Evolutionary conservation across 2,113 vertebrate genomes (phyloP).

Genomic region (Psephotus haematonotus): DNA sequence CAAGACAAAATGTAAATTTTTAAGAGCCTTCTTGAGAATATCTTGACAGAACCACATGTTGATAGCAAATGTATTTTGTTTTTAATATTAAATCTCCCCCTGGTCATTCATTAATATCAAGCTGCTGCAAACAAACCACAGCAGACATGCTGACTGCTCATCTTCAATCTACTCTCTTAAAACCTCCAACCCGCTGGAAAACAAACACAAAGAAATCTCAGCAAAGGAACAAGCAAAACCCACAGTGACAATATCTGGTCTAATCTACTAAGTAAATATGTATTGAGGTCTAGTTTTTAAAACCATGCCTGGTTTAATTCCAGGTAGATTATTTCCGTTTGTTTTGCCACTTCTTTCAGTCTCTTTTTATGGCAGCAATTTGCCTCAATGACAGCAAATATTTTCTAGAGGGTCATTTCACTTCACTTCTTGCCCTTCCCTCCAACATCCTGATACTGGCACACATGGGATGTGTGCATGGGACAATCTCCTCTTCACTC

Average conservation of each 20-base stretch:
- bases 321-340: not conserved
- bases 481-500: not conserved
- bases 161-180: not conserved
- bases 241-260: not conserved
- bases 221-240: not conserved
- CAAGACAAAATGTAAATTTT: not conserved
- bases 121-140: not conserved
- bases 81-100: not conserved
- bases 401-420: not conserved
- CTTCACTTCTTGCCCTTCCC: not conserved
- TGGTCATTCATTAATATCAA: not conserved
- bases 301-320: not conserved
- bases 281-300: not conserved
- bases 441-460: not conserved
- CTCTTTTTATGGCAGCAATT: not conserved
- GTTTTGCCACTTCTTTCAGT: not conserved
- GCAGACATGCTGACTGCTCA: not conserved
- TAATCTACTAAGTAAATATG: not conserved
- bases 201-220: not conserved
- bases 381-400: not conserved
- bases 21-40: not conserved
- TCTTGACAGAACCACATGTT: not conserved
- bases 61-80: not conserved
- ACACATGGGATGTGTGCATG: fast-evolving
- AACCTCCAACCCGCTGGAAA: not conserved